These are phyloP conservation scores for Drosophila yooni DNA, from an alignment of 2,888 invertebrate species.

Conservation along the genomic window DNA sequence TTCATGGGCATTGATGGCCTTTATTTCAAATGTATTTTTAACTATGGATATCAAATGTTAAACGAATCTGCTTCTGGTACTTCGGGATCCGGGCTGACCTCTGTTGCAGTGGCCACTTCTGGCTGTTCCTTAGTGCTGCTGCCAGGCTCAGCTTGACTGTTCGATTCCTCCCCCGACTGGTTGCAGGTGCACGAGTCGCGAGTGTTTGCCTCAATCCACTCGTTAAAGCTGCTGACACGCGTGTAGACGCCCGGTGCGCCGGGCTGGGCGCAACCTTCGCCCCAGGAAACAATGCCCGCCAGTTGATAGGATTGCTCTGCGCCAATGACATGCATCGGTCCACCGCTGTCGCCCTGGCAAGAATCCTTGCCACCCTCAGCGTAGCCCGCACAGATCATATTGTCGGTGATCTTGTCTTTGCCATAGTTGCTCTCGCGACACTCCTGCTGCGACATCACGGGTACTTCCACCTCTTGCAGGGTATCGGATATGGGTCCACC, in stretches of 20 bases:
- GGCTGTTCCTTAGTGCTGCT: conserved; percentile 36
- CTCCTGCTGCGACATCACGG: conserved; percentile 88
- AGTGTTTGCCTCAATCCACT: conserved; percentile 89
- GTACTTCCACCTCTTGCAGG: conserved; percentile 90
- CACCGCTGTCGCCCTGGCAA: conserved; percentile 84
- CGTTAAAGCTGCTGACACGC: conserved; percentile 90
- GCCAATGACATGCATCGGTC: conserved; percentile 80
- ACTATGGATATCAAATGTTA: conserved; percentile 1
- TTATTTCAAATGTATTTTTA: conserved; percentile 29
- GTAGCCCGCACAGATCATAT: conserved; percentile 84
- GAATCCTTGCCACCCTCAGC: conserved; percentile 83
- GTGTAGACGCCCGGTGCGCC: conserved; percentile 93
- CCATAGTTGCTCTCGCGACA: conserved; percentile 82
- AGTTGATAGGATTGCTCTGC: conserved; percentile 60
- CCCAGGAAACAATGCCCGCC: conserved; percentile 90
- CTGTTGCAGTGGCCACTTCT: conserved; percentile 5
- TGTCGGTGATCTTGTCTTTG: conserved; percentile 78
- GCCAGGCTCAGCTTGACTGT: conserved; percentile 7
- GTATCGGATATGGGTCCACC: conserved; percentile 89
- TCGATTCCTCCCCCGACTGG: conserved; percentile 45
- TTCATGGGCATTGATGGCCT: conserved; percentile 16
- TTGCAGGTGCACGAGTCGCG: conserved; percentile 89
- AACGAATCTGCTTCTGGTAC: conserved; percentile 44
- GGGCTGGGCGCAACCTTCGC: conserved; percentile 85
- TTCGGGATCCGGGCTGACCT: conserved; percentile 22